Evolutionary conservation across 2,797 vertebrate species (phyloP).

Genomic region (Macrochelys suwanniensis): DNA sequence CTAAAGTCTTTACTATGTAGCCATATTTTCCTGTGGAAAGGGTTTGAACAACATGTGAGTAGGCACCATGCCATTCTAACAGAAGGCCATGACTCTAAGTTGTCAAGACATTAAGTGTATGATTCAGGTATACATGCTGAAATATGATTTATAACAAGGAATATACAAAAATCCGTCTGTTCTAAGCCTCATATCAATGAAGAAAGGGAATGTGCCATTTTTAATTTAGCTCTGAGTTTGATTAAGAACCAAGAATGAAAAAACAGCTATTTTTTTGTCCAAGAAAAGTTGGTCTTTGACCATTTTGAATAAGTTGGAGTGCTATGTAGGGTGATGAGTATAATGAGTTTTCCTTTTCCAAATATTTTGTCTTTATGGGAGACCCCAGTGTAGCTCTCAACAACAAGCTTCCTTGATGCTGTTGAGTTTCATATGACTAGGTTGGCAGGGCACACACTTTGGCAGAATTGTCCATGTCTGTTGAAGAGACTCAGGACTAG

Average conservation of each 20-base stretch:
- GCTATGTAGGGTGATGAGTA: background rate
- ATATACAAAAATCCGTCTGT: conserved; percentile 41
- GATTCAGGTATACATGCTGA: conserved; percentile 54
- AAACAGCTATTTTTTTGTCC: background rate
- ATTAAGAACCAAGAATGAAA: conserved; percentile 8
- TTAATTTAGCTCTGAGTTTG: conserved; percentile 23
- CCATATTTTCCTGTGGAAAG: conserved; percentile 63
- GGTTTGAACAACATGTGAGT: conserved; percentile 69
- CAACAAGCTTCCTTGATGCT: conserved; percentile 16
- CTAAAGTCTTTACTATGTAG: conserved; percentile 35
- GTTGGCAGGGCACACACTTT: conserved; percentile 4
- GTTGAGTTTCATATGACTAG: background rate
- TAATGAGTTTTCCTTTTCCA: background rate
- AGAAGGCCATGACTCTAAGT: conserved; percentile 69
- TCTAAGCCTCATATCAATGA: conserved; percentile 26
- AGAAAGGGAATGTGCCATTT: conserved; percentile 31
- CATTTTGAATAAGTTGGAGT: background rate
- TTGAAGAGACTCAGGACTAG: conserved; percentile 31
- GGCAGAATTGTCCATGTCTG: conserved; percentile 14
- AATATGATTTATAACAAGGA: conserved; percentile 29
- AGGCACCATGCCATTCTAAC: conserved; percentile 66
- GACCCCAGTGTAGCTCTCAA: background rate
- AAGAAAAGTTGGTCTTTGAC: background rate
- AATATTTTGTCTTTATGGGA: conserved; percentile 9
- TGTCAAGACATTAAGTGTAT: conserved; percentile 55